Base-by-base conservation (phyloP, 2,888 invertebrate genomes). In the Caenorhabditis sp. region DNA sequence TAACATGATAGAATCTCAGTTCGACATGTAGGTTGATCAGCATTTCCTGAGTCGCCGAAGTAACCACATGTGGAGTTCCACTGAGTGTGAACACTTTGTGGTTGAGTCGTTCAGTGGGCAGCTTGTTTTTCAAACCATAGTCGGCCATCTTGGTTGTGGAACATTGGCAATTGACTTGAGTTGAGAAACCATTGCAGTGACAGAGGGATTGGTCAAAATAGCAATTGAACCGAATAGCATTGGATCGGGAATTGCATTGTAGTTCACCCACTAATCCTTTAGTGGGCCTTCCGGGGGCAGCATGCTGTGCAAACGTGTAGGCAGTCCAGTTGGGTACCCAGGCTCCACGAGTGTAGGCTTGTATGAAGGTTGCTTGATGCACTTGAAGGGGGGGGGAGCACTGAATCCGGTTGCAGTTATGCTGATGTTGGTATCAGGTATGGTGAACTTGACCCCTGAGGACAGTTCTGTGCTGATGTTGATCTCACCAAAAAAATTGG, bases 401-500 rank as follows among this genome's bases (percentile, higher is more conserved):
- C 7, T 11, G 13, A 50, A 13, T 11, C 17, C 15, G 15, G 35
- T 63, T 2, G 41, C 41, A 0, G 63, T 52, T 1, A 63, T 11
- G 11, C 52, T 30, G 3, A 63, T 17, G 37, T 63, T 63, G 2
- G 48, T 61, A 7, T 22, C 48, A 9, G 61, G 61, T 1, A 61
- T 11, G 7, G 2, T 2, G 13, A n/a, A 61, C 13, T 35, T 22
- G n/a, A 61, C 17, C 22, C 37, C 61, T 8, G 48, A 35, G 2
- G 2, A 1, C 4, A 48, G n/a, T n/a, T 24, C 15, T 17, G 1
- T 20, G 13, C 2, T 13, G 2, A 26, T 48, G 2, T 26, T 8
- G 8, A 52, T 13, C 9, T 59, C 46, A 15, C 24, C 13, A 22
- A 26, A 17, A 66, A 74, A 2, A 39, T 15, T 11, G 52, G 32